Conservation (phyloP, 1,140 invertebrate species). For the Listronotus oregonensis region DNA sequence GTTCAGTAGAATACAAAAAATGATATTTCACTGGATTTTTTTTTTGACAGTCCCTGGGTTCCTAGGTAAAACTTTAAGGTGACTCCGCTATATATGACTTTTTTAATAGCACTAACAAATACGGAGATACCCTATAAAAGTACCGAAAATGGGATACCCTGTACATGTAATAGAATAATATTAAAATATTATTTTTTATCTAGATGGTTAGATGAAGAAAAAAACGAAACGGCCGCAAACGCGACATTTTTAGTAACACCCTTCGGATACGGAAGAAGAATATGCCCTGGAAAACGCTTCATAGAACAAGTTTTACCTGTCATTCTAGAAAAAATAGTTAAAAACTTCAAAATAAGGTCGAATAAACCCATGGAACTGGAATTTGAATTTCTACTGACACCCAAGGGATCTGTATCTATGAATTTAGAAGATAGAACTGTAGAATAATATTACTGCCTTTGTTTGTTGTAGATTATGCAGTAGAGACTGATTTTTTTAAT, state of each 20-base stretch:
- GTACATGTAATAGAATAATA: too few species aligned
- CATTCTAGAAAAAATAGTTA: slow-evolving; percentile 73
- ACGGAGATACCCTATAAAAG: too few species aligned
- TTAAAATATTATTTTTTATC: not conserved
- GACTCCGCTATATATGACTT: too few species aligned
- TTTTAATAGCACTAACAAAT: too few species aligned
- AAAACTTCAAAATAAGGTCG: slow-evolving; percentile 70
- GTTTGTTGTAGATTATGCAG: too few species aligned
- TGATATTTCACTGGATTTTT: too few species aligned
- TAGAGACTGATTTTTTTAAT: too few species aligned
- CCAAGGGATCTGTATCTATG: slow-evolving; percentile 72
- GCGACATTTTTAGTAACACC: slow-evolving; percentile 74
- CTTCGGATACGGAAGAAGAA: slow-evolving; percentile 83
- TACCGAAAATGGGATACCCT: too few species aligned
- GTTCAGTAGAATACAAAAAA: too few species aligned
- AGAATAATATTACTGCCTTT: not conserved
- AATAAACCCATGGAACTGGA: slow-evolving; percentile 71
- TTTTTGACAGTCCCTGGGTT: too few species aligned
- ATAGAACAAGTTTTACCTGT: slow-evolving; percentile 78
- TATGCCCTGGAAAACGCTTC: slow-evolving; percentile 83
- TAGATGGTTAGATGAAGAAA: slow-evolving; percentile 68
- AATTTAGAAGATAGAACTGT: slow-evolving; percentile 61
- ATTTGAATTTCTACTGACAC: slow-evolving; percentile 78
- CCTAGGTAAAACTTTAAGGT: too few species aligned
- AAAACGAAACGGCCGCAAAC: slow-evolving; percentile 54